Evolutionary conservation across 2,888 invertebrate species (phyloP).

Genomic region (Ectobius pallidus): DNA sequence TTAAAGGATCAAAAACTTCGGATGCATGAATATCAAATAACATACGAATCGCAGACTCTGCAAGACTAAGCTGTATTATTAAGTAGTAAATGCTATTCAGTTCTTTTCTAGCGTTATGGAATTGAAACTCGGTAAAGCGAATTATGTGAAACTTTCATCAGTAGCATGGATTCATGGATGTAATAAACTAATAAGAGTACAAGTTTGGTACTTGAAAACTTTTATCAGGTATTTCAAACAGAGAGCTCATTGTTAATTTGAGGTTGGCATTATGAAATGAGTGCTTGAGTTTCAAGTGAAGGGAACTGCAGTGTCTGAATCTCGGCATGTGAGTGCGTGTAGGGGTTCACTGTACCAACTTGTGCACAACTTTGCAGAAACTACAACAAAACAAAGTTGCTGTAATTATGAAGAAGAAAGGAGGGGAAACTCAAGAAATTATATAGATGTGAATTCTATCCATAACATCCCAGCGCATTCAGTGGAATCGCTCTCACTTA

Average conservation of each 20-base stretch:
- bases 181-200: not conserved
- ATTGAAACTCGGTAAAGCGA: too few species aligned
- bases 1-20: too few species aligned
- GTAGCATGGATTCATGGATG: too few species aligned
- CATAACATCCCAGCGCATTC: too few species aligned
- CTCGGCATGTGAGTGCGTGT: not conserved
- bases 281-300: not conserved
- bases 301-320: not conserved
- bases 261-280: not conserved
- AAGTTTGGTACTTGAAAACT: not conserved
- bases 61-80: too few species aligned
- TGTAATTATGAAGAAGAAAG: not conserved
- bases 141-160: too few species aligned
- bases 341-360: not conserved
- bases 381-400: not conserved
- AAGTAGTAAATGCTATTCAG: too few species aligned
- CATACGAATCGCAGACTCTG: too few species aligned
- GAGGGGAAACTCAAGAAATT: not conserved
- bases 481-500: too few species aligned
- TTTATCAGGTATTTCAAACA: not conserved
- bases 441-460: too few species aligned
- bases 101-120: too few species aligned
- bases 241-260: not conserved
- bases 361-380: not conserved
- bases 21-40: too few species aligned